Conservation (phyloP, 2,888 invertebrate species). For the Drosophila mercatorum region DNA sequence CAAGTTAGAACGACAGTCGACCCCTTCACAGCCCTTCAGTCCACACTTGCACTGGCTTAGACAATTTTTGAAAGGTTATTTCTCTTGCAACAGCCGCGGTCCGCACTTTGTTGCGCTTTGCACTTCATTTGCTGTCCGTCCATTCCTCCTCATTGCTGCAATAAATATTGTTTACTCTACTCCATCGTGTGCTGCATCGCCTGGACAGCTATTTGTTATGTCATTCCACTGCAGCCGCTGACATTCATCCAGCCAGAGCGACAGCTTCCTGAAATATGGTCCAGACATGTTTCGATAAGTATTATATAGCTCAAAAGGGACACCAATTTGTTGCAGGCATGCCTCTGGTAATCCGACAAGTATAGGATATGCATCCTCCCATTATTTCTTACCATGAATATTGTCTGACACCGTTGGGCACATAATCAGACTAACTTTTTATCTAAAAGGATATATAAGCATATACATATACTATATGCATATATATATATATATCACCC, state of each 20-base stretch:
- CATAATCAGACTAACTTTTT: background rate
- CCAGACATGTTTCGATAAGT: conserved; percentile 55
- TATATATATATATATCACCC: too few relatives aligned
- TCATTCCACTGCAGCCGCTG: conserved; percentile 65
- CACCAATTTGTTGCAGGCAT: conserved; percentile 45
- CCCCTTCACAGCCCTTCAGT: background rate
- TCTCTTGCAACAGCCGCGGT: conserved; percentile 65
- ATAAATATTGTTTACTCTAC: conserved; percentile 73
- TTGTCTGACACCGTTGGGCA: background rate
- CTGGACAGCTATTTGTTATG: conserved; percentile 72
- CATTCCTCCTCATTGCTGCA: conserved; percentile 34
- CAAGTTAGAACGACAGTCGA: conserved; percentile 44
- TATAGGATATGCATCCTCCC: background rate
- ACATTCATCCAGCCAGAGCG: conserved; percentile 65
- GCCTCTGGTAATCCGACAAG: background rate
- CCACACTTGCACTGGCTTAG: conserved; percentile 49
- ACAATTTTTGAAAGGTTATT: conserved; percentile 77
- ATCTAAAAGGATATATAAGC: too few relatives aligned
- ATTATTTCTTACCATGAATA: conserved; percentile 5
- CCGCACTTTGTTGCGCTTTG: conserved; percentile 69
- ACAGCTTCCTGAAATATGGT: conserved; percentile 38
- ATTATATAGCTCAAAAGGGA: conserved; percentile 57
- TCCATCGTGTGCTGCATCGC: conserved; percentile 53
- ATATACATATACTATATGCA: too few relatives aligned
- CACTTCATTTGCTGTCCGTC: conserved; percentile 68